Conservation (phyloP, 2,888 invertebrate species). For the Mechanitis messenoides region DNA sequence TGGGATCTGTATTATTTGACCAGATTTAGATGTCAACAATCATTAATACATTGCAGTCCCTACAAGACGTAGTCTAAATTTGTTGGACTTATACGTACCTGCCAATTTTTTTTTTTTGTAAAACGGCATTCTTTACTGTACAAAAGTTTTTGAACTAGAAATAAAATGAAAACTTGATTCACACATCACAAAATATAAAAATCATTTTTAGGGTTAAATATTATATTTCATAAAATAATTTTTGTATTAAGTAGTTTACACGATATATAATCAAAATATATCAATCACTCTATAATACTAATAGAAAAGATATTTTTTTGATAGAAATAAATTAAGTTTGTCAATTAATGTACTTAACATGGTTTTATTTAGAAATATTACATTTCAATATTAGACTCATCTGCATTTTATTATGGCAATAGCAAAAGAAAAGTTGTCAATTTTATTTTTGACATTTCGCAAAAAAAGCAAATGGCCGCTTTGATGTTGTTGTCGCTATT, state of each 20-base stretch:
- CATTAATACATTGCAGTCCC: slow-evolving; percentile 16
- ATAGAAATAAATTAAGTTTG: too few relatives aligned
- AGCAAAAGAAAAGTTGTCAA: background rate
- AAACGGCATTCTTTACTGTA: slow-evolving; percentile 41
- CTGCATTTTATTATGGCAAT: background rate
- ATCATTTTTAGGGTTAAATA: too few relatives aligned
- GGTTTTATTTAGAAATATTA: too few relatives aligned
- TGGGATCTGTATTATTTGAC: slow-evolving; percentile 62
- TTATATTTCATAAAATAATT: too few relatives aligned
- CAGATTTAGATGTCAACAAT: slow-evolving; percentile 35
- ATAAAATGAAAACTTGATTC: too few relatives aligned
- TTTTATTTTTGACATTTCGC: background rate
- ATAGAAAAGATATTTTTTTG: too few relatives aligned
- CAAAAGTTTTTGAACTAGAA: slow-evolving; percentile 25
- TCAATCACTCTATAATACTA: too few relatives aligned
- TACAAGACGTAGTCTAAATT: slow-evolving; percentile 36
- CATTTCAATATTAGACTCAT: background rate
- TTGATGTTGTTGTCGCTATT: background rate
- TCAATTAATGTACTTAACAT: too few relatives aligned
- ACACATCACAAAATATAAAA: too few relatives aligned
- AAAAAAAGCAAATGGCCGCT: slow-evolving; percentile 5
- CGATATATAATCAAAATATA: too few relatives aligned
- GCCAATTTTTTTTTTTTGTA: slow-evolving; percentile 53
- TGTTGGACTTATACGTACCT: slow-evolving; percentile 57
- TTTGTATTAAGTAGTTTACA: too few relatives aligned